Conservation (phyloP, 2,113 vertebrate genomes). For the Piprites chloris region DNA sequence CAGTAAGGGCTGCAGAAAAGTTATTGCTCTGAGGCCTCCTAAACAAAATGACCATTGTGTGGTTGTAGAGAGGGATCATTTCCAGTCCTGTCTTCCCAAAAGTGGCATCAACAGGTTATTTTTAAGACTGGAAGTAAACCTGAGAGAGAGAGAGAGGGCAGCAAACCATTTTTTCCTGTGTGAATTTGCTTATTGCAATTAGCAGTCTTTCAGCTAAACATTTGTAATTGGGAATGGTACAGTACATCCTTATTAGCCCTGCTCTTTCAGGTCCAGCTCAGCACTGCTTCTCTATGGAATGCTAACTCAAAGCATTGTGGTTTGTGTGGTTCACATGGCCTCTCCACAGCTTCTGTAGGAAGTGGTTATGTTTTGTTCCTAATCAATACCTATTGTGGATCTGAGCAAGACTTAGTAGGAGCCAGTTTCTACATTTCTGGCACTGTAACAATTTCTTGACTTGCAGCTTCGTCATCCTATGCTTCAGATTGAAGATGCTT, state of each 20-base stretch:
- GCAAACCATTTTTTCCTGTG: background rate
- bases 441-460: background rate
- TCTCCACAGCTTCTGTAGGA: background rate
- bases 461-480: background rate
- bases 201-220: constrained; percentile 10
- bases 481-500: background rate
- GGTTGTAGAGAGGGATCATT: background rate
- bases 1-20: background rate
- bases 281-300: background rate
- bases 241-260: background rate
- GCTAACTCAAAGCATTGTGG: background rate
- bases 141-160: background rate
- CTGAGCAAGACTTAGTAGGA: background rate
- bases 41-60: background rate
- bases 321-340: background rate
- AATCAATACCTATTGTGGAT: background rate
- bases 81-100: background rate
- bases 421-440: background rate
- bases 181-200: constrained; percentile 15
- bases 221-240: background rate
- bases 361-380: background rate
- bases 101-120: background rate
- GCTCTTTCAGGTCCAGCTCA: background rate
- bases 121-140: background rate
- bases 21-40: background rate